Evolutionary conservation across 2,888 invertebrate genomes (phyloP).

Genomic region (Mythimna vitellina): DNA sequence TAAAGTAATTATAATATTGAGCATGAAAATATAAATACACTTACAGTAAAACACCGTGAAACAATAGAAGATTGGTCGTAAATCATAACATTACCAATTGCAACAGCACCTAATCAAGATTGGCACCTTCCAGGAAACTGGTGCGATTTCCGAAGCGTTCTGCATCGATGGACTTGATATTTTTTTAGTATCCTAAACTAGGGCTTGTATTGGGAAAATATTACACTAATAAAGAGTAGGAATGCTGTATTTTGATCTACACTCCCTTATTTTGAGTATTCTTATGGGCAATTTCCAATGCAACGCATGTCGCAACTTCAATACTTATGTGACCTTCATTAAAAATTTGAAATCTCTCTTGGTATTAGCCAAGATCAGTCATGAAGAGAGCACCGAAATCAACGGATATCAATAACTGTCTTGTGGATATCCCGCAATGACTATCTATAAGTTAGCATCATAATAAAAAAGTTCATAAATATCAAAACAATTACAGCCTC

Average conservation of each 20-base stretch:
- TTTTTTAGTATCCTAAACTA: slow-evolving; percentile 43
- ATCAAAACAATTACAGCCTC: slow-evolving; percentile 20
- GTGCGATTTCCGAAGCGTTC: slow-evolving; percentile 45
- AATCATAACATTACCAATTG: slow-evolving; percentile 19
- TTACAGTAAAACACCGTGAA: background rate
- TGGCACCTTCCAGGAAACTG: slow-evolving; percentile 59
- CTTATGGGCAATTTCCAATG: background rate
- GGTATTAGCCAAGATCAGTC: background rate
- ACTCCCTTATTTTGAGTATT: background rate
- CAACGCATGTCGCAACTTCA: background rate
- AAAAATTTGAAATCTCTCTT: background rate
- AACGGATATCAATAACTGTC: background rate
- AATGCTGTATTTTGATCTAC: background rate
- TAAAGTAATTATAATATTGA: slow-evolving; percentile 15
- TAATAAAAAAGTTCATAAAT: slow-evolving; percentile 29
- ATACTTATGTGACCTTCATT: no score
- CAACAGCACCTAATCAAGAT: slow-evolving; percentile 31
- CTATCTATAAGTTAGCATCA: background rate
- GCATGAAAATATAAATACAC: background rate
- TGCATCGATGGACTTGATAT: slow-evolving; percentile 26
- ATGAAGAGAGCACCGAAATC: slow-evolving; percentile 4
- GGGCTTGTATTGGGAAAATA: slow-evolving; percentile 25
- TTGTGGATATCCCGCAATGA: background rate
- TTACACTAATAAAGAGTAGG: background rate
- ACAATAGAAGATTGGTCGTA: slow-evolving; percentile 7